phyloP scores from a whole-genome alignment of 2,113 vertebrate genomes.

The Micronisus gabar region DNA sequence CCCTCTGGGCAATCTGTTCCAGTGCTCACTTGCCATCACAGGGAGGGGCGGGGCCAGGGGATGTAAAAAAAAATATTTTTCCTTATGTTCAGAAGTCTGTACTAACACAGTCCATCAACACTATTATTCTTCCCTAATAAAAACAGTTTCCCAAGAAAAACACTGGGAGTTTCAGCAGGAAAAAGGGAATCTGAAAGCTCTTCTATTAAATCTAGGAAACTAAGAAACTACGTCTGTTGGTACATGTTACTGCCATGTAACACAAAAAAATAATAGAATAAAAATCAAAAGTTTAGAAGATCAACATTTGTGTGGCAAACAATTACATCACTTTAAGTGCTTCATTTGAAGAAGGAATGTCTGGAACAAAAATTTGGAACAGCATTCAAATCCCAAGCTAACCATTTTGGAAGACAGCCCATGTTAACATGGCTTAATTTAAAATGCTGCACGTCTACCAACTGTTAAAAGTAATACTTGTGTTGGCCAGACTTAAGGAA shows the following conservation, averaged over 20 bases:
- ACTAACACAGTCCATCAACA: background rate
- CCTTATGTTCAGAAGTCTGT: background rate
- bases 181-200: background rate
- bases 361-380: background rate
- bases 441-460: background rate
- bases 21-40: background rate
- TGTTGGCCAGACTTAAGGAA: slow-evolving; percentile 24
- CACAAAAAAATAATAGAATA: background rate
- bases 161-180: background rate
- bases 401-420: slow-evolving; percentile 22
- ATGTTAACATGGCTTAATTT: slow-evolving; percentile 21
- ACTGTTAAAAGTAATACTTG: slow-evolving; percentile 33
- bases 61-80: background rate
- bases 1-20: background rate
- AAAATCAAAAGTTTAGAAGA: background rate
- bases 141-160: background rate
- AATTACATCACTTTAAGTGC: background rate
- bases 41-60: no score
- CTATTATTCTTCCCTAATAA: background rate
- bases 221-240: background rate
- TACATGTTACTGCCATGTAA: background rate
- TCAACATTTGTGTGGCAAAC: background rate
- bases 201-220: background rate
- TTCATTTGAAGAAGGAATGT: slow-evolving; percentile 6
- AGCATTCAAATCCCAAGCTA: background rate